Conservation (phyloP, 1,140 invertebrate genomes). For the Trachymyrmex cornetzi region DNA sequence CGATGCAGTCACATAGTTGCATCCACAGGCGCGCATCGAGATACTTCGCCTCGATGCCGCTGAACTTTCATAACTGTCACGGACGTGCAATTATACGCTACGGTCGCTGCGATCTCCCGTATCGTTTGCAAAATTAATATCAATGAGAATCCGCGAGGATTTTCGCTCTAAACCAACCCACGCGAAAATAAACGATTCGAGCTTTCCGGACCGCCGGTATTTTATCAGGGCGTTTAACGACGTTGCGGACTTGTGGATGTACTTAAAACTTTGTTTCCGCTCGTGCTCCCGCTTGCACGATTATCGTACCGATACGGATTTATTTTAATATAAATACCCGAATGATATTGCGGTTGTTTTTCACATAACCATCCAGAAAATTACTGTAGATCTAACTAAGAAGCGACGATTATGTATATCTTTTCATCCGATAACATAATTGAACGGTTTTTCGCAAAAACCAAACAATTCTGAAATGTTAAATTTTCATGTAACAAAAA, state of each 20-base stretch:
- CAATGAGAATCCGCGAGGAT: slow-evolving; percentile 66
- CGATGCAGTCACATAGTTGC: slow-evolving; percentile 29
- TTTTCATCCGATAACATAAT: slow-evolving; percentile 26
- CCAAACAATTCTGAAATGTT: too few relatives aligned
- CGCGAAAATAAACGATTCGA: slow-evolving; percentile 55
- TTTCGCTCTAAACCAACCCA: slow-evolving; percentile 61
- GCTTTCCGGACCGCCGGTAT: slow-evolving; percentile 17
- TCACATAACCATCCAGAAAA: not conserved
- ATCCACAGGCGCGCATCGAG: slow-evolving; percentile 19
- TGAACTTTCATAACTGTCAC: slow-evolving; percentile 67
- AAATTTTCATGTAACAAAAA: too few relatives aligned
- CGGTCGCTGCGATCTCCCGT: slow-evolving; percentile 60
- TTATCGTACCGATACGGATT: slow-evolving; percentile 4
- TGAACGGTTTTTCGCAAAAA: too few relatives aligned
- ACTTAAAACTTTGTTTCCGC: slow-evolving; percentile 27
- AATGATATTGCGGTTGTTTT: not conserved
- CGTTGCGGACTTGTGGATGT: slow-evolving; percentile 35
- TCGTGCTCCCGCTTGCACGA: not conserved
- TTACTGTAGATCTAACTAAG: not conserved
- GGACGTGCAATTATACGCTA: slow-evolving; percentile 70
- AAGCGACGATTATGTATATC: slow-evolving; percentile 1
- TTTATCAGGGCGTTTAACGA: slow-evolving; percentile 58
- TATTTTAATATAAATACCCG: not conserved
- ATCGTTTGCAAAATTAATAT: slow-evolving; percentile 70
- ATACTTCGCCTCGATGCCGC: slow-evolving; percentile 46